phyloP scores from a whole-genome alignment of 1,140 invertebrate species.

The Drosophila paulistorum region DNA sequence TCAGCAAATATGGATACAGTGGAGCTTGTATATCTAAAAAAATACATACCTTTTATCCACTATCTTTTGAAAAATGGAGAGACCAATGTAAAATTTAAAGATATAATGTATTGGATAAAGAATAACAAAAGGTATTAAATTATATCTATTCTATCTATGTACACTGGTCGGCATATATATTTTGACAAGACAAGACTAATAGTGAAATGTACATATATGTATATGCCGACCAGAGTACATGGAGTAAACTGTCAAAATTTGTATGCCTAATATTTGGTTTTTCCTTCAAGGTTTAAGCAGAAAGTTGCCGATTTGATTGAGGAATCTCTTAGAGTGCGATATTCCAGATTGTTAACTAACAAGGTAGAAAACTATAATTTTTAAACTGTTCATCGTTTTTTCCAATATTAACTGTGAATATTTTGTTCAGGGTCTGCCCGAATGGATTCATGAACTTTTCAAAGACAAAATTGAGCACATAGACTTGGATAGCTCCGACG shows the following conservation, averaged over 20 bases:
- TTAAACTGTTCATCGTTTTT: too few relatives aligned
- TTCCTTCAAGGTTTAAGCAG: not conserved
- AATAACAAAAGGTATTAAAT: conserved; percentile 3
- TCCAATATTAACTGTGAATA: not conserved
- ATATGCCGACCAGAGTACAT: too few relatives aligned
- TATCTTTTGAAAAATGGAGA: conserved; percentile 8
- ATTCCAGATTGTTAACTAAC: not conserved
- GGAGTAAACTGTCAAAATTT: not conserved
- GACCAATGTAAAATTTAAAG: conserved; percentile 4
- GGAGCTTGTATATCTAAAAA: not conserved
- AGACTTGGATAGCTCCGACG: conserved; percentile 7
- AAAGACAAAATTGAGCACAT: conserved; percentile 6
- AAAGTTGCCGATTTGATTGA: not conserved
- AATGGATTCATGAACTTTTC: conserved; percentile 12
- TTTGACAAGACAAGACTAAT: too few relatives aligned
- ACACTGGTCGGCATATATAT: too few relatives aligned
- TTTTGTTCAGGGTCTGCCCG: not conserved
- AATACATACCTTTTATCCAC: conserved; percentile 3
- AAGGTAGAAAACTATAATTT: not conserved
- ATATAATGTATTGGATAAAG: not conserved
- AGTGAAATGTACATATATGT: too few relatives aligned
- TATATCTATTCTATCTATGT: too few relatives aligned
- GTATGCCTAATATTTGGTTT: not conserved
- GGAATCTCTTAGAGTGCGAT: not conserved
- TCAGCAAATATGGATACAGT: not conserved